phyloP scores from a whole-genome alignment of 2,113 vertebrate species.

The Hucho hucho region DNA sequence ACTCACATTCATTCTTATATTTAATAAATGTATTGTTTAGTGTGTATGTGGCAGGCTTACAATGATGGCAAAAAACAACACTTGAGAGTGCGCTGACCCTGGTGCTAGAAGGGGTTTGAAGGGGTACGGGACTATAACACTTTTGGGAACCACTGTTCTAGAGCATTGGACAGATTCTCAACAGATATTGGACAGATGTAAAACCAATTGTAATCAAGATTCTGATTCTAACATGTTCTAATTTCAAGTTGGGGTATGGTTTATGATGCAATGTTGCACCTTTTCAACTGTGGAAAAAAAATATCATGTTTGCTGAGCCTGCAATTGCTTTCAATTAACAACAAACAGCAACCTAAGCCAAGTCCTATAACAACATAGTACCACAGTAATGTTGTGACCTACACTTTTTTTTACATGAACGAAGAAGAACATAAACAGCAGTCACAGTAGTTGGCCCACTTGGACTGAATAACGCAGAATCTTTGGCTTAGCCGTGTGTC shows the following conservation, averaged over 20 bases:
- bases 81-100: too few species aligned
- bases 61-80: too few species aligned
- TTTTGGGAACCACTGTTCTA: conserved; percentile 30
- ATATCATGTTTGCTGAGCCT: conserved; percentile 80
- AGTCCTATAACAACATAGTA: conserved; percentile 77
- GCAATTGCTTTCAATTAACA: conserved; percentile 82
- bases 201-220: too few species aligned
- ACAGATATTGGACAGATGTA: too few species aligned
- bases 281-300: conserved; percentile 83
- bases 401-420: conserved; percentile 70
- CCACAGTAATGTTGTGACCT: conserved; percentile 69
- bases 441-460: conserved; percentile 55
- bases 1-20: too few species aligned
- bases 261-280: background rate
- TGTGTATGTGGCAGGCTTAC: too few species aligned
- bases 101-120: too few species aligned
- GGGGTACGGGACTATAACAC: too few species aligned
- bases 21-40: too few species aligned
- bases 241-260: conserved; percentile 9
- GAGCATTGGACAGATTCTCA: conserved; percentile 40
- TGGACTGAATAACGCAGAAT: conserved; percentile 58
- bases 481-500: conserved; percentile 15
- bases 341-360: conserved; percentile 81
- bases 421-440: conserved; percentile 45
- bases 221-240: background rate